Evolutionary conservation across 2,888 invertebrate genomes (phyloP), one percentile per base, ranked within the genome.

Genomic region (Zeuzera pyrina): DNA sequence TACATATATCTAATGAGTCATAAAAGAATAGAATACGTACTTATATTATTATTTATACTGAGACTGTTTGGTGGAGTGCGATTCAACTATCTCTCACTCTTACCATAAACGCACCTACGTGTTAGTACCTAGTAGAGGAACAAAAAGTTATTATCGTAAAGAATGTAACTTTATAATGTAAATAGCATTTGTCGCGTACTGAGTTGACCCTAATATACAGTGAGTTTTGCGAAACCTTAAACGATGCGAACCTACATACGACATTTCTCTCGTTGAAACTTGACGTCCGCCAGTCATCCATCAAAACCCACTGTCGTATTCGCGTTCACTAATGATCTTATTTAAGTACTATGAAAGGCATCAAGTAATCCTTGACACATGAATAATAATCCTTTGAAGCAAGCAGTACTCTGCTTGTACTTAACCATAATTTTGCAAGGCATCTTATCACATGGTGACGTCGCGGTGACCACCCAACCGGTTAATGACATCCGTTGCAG

Each of bases 401-500:
- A 19, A 6, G 19, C 19, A 8, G 19, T 4, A 4, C 19, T 19
- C 19, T 8, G 7, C 5, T 6, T 19, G 19, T 8, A 19, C 8
- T 19, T 19, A 6, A 6, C 19, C 19, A 19, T 8, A 4, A 19
- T 19, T 26, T 25, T 19, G 25, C 19, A 26, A n/a, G 12, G 3
- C n/a, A 28, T 10, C 15, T 28, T 28, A 8, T 13, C 28, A 14
- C 25, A 31, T 33, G 36, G 25, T 25, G 21, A 29, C 21, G 30
- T 21, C 29, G 26, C 12, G 27, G 31, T 32, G 37, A 25, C 21
- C 45, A 41, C 32, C 44, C 33, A 30, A 44, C 41, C 46, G 45
- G 45, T 42, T 33, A 47, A 48, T 38, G 41, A 49, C 46, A 45
- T 49, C 47, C 49, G 49, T 36, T 31, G 36, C 23, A 29, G 30